phyloP scores from a whole-genome alignment of 2,888 invertebrate species.

The Lymantria dispar region DNA sequence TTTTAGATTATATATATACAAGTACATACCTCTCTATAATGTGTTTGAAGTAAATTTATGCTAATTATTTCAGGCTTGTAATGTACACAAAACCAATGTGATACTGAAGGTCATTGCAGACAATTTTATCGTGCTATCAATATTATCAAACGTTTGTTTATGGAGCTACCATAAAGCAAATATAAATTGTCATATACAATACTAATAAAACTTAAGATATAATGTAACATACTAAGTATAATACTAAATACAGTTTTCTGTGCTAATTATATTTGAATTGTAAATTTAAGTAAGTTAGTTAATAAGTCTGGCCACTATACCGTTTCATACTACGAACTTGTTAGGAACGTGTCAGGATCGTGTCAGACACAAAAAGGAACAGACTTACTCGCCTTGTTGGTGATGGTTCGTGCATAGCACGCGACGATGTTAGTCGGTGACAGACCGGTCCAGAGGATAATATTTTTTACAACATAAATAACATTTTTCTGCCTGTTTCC shows the following conservation, averaged over 20 bases:
- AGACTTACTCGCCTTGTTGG: too few relatives aligned
- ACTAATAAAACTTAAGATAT: neutral
- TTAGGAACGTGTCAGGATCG: too few relatives aligned
- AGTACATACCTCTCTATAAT: neutral
- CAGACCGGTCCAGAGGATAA: too few relatives aligned
- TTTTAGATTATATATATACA: neutral
- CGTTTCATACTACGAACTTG: too few relatives aligned
- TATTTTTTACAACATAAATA: too few relatives aligned
- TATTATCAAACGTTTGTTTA: neutral
- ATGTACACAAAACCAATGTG: neutral
- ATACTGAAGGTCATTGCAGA: neutral
- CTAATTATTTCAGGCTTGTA: neutral
- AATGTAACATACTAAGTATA: neutral
- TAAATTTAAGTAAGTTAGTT: too few relatives aligned
- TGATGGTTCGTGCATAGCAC: too few relatives aligned
- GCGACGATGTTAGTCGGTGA: too few relatives aligned
- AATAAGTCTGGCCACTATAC: too few relatives aligned
- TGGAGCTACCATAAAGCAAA: neutral
- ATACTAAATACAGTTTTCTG: neutral
- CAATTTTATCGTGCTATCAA: neutral
- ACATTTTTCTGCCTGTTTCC: too few relatives aligned
- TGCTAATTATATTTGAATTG: neutral
- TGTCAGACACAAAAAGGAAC: too few relatives aligned
- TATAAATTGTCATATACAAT: neutral
- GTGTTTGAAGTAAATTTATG: too few relatives aligned